Evolutionary conservation across 23 tunicate genomes (phyloP).

Genomic region (Clavelina lepadiformis): DNA sequence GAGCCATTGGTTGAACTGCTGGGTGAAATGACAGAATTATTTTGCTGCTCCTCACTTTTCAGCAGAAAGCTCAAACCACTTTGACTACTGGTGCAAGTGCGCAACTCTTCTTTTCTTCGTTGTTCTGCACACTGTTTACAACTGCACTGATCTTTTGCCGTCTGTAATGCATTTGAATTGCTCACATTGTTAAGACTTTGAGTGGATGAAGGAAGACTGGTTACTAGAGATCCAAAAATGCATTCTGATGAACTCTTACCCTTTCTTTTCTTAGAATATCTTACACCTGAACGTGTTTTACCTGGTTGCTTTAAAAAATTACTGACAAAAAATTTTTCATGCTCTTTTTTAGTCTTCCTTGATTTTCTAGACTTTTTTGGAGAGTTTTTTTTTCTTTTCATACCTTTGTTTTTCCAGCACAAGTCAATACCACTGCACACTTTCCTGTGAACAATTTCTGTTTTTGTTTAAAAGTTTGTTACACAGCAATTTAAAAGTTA

Average conservation of each 20-base stretch:
- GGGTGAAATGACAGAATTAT: no score
- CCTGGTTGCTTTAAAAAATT: conserved; percentile 37
- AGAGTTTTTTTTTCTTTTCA: neutral
- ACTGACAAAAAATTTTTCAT: conserved; percentile 14
- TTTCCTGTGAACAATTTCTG: no score
- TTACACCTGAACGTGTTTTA: conserved; percentile 40
- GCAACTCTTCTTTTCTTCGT: conserved; percentile 3
- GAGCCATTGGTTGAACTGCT: no score
- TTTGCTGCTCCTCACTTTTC: conserved; percentile 5
- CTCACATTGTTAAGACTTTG: neutral
- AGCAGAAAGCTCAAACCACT: conserved; percentile 13
- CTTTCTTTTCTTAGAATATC: conserved; percentile 8
- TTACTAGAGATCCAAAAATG: conserved; percentile 21
- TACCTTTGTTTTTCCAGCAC: neutral
- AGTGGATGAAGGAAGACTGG: conserved; percentile 3
- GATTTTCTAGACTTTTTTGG: neutral
- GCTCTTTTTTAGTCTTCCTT: neutral
- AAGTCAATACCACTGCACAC: neutral
- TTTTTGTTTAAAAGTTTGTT: no score
- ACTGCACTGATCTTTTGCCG: conserved; percentile 23
- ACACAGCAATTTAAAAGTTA: no score
- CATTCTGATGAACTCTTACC: conserved; percentile 20
- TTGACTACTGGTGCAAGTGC: conserved; percentile 12
- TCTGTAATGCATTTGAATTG: conserved; percentile 2
- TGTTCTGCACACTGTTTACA: conserved; percentile 29